Evolutionary conservation across 2,797 vertebrate genomes (phyloP).

Genomic region (Dromococcyx pavoninus): DNA sequence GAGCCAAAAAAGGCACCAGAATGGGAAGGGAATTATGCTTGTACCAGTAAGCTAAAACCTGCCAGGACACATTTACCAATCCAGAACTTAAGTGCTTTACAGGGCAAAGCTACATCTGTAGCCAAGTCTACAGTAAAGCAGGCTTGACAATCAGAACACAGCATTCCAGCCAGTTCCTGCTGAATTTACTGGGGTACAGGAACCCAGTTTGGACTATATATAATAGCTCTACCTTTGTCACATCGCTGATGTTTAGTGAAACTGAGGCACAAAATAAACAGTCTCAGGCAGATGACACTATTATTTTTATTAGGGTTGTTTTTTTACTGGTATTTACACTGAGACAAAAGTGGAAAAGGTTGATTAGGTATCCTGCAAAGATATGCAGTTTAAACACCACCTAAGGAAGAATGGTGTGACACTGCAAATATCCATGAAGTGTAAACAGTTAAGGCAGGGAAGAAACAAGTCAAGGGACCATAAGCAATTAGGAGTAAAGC

Average conservation of each 20-base stretch:
- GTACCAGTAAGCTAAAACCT: background rate
- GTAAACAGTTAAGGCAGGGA: background rate
- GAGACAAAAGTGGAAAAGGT: background rate
- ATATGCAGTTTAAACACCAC: background rate
- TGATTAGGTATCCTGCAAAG: background rate
- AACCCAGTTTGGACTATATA: background rate
- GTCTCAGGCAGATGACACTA: background rate
- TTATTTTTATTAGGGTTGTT: background rate
- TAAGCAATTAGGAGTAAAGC: background rate
- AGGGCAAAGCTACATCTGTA: background rate
- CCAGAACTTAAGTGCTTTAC: background rate
- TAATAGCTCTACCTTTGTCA: background rate
- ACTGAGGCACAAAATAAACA: background rate
- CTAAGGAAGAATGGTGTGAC: background rate
- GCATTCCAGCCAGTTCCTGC: background rate
- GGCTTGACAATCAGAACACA: background rate
- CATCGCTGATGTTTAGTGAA: background rate
- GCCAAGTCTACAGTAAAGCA: background rate
- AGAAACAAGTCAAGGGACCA: background rate
- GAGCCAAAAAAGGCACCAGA: background rate
- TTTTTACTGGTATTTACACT: background rate
- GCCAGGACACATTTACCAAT: background rate
- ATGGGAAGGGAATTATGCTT: background rate
- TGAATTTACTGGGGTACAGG: background rate
- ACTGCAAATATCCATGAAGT: background rate